Evolutionary conservation across 2,797 vertebrate species (phyloP).

Genomic region (Passerculus sandwichensis): DNA sequence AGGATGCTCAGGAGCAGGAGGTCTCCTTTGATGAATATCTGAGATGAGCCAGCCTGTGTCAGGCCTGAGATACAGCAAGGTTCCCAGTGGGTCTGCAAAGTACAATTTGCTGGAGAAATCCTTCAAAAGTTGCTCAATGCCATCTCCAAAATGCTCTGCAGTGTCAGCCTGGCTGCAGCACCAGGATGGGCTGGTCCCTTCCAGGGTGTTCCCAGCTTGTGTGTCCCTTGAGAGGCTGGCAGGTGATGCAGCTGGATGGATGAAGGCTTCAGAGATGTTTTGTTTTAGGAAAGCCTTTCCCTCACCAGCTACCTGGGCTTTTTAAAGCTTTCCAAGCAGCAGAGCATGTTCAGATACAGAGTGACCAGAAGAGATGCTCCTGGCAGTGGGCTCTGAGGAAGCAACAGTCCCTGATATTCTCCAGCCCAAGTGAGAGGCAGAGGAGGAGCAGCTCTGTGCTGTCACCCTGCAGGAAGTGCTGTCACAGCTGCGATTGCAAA

Average conservation of each 20-base stretch:
- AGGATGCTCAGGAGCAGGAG: neutral
- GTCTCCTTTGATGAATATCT: neutral
- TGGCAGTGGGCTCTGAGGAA: neutral
- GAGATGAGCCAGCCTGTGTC: neutral
- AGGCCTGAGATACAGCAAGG: neutral
- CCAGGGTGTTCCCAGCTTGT: neutral
- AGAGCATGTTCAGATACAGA: neutral
- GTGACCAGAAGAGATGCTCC: neutral
- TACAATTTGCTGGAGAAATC: neutral
- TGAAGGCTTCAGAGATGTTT: neutral
- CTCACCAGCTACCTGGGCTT: neutral
- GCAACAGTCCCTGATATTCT: neutral
- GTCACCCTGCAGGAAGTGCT: neutral
- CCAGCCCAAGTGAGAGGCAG: neutral
- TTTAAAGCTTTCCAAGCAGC: neutral
- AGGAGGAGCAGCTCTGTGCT: neutral
- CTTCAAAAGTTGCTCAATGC: neutral
- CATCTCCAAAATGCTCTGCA: neutral
- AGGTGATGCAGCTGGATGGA: neutral
- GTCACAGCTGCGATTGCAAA: neutral
- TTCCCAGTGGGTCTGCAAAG: neutral
- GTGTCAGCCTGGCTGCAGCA: neutral
- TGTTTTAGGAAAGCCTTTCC: neutral
- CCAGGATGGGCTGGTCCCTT: neutral
- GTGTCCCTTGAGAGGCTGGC: neutral